Percentiles rank a stretch among this genome's conserved stretches.
phyloP scores from a whole-genome alignment of 1,140 invertebrate genomes.

The Zaprionus vittiger region DNA sequence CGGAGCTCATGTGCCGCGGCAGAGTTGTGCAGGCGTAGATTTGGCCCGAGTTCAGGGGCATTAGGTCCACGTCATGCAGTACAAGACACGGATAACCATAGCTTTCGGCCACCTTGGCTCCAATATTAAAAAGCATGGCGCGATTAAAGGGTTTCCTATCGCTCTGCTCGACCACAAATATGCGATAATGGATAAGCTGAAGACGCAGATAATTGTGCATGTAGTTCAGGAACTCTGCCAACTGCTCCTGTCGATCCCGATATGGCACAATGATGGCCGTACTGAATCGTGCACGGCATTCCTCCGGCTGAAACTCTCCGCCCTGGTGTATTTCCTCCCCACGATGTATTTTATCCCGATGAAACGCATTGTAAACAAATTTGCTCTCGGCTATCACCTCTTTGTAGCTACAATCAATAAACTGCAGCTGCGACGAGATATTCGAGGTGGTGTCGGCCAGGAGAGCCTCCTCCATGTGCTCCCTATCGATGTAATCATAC shows the following conservation, averaged over 20 bases:
- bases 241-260: conserved; percentile 92
- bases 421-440: conserved; percentile 58
- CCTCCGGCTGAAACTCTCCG: conserved; percentile 85
- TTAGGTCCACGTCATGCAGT: conserved; percentile 97
- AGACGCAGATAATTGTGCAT: conserved; percentile 95
- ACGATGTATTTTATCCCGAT: conserved; percentile 59
- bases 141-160: conserved; percentile 93
- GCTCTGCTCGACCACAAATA: conserved; percentile 96
- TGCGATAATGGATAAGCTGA: conserved; percentile 92
- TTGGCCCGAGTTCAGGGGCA: conserved; percentile 95
- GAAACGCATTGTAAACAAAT: conserved; percentile 66
- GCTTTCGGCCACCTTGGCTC: conserved; percentile 91
- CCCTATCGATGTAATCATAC: conserved; percentile 69
- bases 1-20: conserved; percentile 96
- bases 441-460: conserved; percentile 63
- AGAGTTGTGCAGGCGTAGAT: conserved; percentile 95
- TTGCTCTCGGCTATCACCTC: conserved; percentile 68
- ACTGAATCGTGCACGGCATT: conserved; percentile 90
- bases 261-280: conserved; percentile 96
- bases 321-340: conserved; percentile 65
- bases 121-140: conserved; percentile 97
- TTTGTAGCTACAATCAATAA: conserved; percentile 68
- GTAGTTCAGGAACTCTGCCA: conserved; percentile 92
- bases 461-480: conserved; percentile 61
- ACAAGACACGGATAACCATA: conserved; percentile 94